These are phyloP conservation scores for Xiphydria camelus DNA, from an alignment of 2,888 invertebrate species.

Conservation along the genomic window DNA sequence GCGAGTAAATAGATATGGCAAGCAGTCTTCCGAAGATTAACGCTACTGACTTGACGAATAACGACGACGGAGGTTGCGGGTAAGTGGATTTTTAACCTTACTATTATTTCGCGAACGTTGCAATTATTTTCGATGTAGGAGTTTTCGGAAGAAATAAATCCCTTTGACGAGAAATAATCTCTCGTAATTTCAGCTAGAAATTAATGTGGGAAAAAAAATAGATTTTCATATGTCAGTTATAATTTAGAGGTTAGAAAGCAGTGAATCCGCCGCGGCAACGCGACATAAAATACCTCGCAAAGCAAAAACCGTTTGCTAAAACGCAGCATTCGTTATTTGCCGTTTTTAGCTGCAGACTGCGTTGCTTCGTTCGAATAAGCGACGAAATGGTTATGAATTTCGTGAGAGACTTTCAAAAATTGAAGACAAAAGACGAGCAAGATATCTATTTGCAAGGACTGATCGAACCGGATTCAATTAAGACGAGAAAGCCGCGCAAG, in stretches of 20 bases:
- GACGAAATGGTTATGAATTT: constrained; percentile 1
- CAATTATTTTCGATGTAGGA: too few relatives aligned
- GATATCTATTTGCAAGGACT: constrained; percentile 4
- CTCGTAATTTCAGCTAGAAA: too few relatives aligned
- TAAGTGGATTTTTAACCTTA: neutral
- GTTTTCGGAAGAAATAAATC: too few relatives aligned
- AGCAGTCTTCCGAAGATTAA: neutral
- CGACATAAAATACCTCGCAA: too few relatives aligned
- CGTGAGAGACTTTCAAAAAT: neutral
- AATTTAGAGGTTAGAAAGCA: too few relatives aligned
- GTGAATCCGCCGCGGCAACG: too few relatives aligned
- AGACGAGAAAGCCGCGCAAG: neutral
- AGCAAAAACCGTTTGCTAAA: neutral
- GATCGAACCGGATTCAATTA: neutral
- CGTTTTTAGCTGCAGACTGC: constrained; percentile 2
- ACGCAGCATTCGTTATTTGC: neutral
- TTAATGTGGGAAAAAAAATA: too few relatives aligned
- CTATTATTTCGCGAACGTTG: neutral
- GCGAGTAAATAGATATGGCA: neutral
- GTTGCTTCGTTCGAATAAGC: neutral
- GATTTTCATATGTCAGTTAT: too few relatives aligned
- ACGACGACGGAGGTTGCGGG: neutral
- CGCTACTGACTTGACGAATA: neutral
- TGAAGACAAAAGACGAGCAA: constrained; percentile 3
- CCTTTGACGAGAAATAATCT: too few relatives aligned